A percentile compares a stretch with the other conserved stretches of the same genome.
These are phyloP conservation scores for Actenoides hombroni DNA, from an alignment of 2,113 vertebrate species.

Conservation along the genomic window DNA sequence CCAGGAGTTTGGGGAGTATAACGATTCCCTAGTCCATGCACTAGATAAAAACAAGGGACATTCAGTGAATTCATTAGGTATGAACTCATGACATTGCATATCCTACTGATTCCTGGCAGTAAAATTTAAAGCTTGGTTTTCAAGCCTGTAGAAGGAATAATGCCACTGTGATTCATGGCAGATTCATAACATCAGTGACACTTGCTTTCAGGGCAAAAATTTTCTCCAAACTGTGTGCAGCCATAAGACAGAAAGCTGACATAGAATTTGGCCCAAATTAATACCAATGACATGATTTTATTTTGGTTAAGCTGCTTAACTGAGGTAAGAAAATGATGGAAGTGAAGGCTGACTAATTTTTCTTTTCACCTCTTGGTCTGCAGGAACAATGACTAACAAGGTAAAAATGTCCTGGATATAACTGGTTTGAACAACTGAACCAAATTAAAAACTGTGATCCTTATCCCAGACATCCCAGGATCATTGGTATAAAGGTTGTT, in stretches of 20 bases:
- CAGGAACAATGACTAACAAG: neutral
- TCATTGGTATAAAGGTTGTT: neutral
- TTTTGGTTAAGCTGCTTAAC: neutral
- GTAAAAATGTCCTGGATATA: neutral
- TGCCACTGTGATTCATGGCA: neutral
- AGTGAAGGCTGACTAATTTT: neutral
- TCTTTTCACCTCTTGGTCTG: neutral
- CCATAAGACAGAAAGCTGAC: neutral
- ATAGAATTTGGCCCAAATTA: neutral
- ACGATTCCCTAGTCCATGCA: neutral
- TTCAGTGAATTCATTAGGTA: neutral
- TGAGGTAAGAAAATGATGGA: neutral
- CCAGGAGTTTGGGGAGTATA: neutral
- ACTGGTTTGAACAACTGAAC: neutral
- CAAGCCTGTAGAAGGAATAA: neutral
- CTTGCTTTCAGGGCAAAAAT: neutral
- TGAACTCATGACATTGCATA: neutral
- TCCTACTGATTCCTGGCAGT: neutral
- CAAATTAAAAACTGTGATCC: neutral
- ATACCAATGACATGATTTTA: neutral
- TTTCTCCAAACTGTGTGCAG: neutral
- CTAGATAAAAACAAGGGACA: neutral
- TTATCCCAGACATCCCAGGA: neutral
- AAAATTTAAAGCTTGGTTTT: neutral
- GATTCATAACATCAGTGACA: neutral